Percentiles rank a stretch among this genome's conserved stretches.
Evolutionary conservation across 2,797 vertebrate species (phyloP).

Genomic region (Enteromius afrohamiltoni): DNA sequence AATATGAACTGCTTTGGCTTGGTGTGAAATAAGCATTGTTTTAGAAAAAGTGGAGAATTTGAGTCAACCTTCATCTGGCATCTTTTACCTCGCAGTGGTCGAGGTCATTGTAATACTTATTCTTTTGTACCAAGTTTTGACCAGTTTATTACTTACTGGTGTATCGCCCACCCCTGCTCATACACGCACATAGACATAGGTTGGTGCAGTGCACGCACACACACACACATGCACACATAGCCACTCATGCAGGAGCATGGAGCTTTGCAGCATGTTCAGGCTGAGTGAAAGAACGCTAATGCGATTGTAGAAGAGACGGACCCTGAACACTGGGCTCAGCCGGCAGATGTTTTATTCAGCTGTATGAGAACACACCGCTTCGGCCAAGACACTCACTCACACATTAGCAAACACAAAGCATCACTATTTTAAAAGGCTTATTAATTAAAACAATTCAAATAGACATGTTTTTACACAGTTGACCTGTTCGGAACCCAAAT

Average conservation of each 20-base stretch:
- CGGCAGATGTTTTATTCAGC: constrained; percentile 43
- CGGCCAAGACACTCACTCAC: constrained; percentile 30
- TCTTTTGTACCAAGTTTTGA: background rate
- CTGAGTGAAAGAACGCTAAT: constrained; percentile 45
- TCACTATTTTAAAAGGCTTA: constrained; percentile 10
- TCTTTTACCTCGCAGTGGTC: background rate
- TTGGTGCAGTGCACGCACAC: background rate
- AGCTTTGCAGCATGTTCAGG: constrained; percentile 56
- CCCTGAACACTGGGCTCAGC: constrained; percentile 5
- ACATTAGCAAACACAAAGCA: constrained; percentile 31
- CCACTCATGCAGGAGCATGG: constrained; percentile 41
- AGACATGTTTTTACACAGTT: constrained; percentile 14
- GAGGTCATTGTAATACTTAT: background rate
- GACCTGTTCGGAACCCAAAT: background rate
- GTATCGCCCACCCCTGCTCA: constrained; percentile 16
- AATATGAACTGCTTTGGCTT: background rate
- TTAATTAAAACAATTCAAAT: background rate
- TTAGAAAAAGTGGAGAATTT: background rate
- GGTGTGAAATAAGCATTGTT: background rate
- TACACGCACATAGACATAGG: background rate
- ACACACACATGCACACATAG: constrained; percentile 36
- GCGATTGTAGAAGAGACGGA: constrained; percentile 44
- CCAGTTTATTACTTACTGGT: background rate
- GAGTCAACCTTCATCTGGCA: background rate
- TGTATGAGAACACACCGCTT: constrained; percentile 50